Evolutionary conservation across 2,797 vertebrate genomes (phyloP).

Genomic region (Gymnoscopelus microlampas): DNA sequence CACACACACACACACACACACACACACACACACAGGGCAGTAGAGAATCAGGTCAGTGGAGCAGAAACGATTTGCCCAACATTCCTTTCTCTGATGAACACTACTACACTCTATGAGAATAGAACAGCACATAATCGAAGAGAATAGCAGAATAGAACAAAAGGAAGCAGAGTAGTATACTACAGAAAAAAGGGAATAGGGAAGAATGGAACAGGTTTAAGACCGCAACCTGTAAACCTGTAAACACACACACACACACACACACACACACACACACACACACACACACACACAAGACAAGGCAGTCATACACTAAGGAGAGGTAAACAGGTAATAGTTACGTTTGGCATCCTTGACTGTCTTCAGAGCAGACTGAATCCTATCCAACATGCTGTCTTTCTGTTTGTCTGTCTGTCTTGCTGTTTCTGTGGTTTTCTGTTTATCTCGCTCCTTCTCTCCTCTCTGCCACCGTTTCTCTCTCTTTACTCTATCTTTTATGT

Average conservation of each 20-base stretch:
- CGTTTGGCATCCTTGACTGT: slow-evolving; percentile 79
- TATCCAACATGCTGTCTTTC: slow-evolving; percentile 75
- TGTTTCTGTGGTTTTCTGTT: slow-evolving; percentile 11
- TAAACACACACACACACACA: slow-evolving; percentile 2
- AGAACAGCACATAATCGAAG: background rate
- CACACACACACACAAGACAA: background rate
- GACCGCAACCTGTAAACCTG: background rate
- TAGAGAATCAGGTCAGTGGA: slow-evolving; percentile 3
- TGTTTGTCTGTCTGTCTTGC: background rate
- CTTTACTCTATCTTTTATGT: no score
- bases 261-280: background rate
- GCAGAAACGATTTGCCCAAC: slow-evolving; percentile 41
- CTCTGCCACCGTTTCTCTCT: background rate
- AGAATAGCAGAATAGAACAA: background rate
- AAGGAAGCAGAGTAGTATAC: background rate
- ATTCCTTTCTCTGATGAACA: slow-evolving; percentile 51
- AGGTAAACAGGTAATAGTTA: slow-evolving; percentile 57
- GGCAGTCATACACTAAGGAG: background rate
- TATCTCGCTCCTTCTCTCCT: slow-evolving; percentile 3
- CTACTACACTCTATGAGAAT: background rate
- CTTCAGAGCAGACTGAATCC: slow-evolving; percentile 80
- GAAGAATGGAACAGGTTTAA: no score
- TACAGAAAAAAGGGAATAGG: no score
- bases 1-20: background rate
- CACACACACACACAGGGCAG: background rate